Base-by-base conservation (phyloP, 1,140 invertebrate species). In the Hormaphis cornu region DNA sequence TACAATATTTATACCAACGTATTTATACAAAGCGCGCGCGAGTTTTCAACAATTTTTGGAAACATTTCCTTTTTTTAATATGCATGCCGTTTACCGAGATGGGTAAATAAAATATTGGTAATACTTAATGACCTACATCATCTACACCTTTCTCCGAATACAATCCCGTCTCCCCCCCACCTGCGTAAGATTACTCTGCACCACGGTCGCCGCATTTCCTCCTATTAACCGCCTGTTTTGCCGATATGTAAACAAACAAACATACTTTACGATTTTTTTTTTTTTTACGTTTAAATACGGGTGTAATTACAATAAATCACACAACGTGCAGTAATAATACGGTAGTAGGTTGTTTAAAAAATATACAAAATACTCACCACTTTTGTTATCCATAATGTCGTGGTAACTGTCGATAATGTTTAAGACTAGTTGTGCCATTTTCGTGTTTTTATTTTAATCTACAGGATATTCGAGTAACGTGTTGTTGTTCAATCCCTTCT, bases 301-400 rank as follows among this genome's bases (percentile, higher is more conserved):
- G n/a, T n/a, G n/a, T n/a, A n/a, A n/a, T n/a, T n/a, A n/a, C n/a
- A n/a, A n/a, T n/a, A n/a, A n/a, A n/a, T n/a, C n/a, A n/a, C n/a
- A n/a, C n/a, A n/a, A n/a, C n/a, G n/a, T n/a, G n/a, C n/a, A n/a
- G n/a, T n/a, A n/a, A n/a, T n/a, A n/a, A n/a, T n/a, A n/a, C n/a
- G n/a, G n/a, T n/a, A n/a, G n/a, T n/a, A n/a, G n/a, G n/a, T n/a
- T n/a, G n/a, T n/a, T 30, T 33, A 18, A 37, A 56, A 16, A 37
- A 20, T 16, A 22, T 22, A 26, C n/a, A 18, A 61, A 28, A 8
- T 16, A 83, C 87, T 87, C 80, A 90, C 89, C 89, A 76, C 88
- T 86, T 79, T 85, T 85, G 76, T 89, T 89, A 75, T 88, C 85
- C 83, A 91, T 85, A 70, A 90, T 81, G 76, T 91, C 87, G 78